Percentiles rank a stretch among this genome's conserved stretches.
phyloP scores from a whole-genome alignment of 2,797 vertebrate species.

The Astyanax mexicanus region DNA sequence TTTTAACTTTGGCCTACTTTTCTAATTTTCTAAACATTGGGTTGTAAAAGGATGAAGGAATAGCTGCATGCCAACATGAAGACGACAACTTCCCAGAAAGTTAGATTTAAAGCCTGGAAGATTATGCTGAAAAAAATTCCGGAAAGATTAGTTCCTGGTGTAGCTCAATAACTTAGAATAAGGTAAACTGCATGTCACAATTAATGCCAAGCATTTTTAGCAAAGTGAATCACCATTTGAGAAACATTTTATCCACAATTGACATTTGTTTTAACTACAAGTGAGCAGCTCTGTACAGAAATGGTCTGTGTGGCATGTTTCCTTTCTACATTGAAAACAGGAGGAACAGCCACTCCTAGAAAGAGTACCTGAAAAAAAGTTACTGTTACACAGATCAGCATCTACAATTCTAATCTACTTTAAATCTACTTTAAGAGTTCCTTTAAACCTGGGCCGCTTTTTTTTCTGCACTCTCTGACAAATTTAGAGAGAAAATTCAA shows the following conservation, averaged over 20 bases:
- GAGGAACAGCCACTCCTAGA: background rate
- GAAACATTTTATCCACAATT: constrained; percentile 1
- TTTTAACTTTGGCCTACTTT: constrained; percentile 49
- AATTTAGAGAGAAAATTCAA: too few species aligned
- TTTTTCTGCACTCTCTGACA: too few species aligned
- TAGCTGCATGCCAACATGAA: constrained; percentile 20
- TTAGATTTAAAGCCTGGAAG: constrained; percentile 17
- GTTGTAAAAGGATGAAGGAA: constrained; percentile 34
- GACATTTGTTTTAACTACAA: background rate
- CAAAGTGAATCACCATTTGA: background rate
- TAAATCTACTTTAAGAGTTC: background rate
- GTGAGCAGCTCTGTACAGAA: background rate
- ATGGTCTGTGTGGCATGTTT: background rate
- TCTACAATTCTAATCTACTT: too few species aligned
- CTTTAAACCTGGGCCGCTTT: too few species aligned
- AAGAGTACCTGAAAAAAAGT: background rate
- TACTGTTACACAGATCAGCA: background rate
- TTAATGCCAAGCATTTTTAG: background rate
- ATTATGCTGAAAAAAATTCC: background rate
- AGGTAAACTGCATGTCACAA: background rate
- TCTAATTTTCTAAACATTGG: constrained; percentile 19
- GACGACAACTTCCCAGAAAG: constrained; percentile 18
- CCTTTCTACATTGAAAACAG: background rate
- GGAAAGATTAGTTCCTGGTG: background rate
- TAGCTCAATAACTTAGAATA: background rate